Base-by-base conservation (phyloP, 2,888 invertebrate species). In the Ommatoiulus sabulosus region DNA sequence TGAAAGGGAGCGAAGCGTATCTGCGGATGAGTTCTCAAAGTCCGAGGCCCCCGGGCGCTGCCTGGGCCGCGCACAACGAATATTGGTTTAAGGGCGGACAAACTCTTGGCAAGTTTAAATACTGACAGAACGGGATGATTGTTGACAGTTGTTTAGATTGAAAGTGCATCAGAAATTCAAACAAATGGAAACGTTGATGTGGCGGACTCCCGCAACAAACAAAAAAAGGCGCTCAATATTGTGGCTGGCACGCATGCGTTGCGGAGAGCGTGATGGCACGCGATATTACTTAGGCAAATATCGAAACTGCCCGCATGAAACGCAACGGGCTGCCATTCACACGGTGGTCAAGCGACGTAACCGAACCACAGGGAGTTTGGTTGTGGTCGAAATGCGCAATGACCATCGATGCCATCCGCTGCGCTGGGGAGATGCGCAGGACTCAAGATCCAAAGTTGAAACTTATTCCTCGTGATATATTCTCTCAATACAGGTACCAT, bases 141-240 rank as follows among this genome's bases (percentile, higher is more conserved):
- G n/a, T 63, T 63, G 63, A 63, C 63, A 63, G 63, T 63, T 63
- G 63, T 63, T 63, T 17, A 17, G n/a, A 15, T 63, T n/a, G 63
- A 63, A 63, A 63, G n/a, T n/a, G n/a, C 63, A 63, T 17, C n/a
- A n/a, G 63, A 63, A n/a, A 63, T 63, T 63, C 63, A 63, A 63
- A n/a, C 63, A 63, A 63, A 63, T 63, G 63, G 15, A 63, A 63
- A 63, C n/a, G 63, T 63, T 63, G n/a, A 63, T 63, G 63, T 63
- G 12, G 63, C 17, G 17, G 52, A 15, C 52, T 15, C n/a, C n/a
- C n/a, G n/a, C n/a, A n/a, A n/a, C n/a, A n/a, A 52, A 15, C 2
- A 52, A 52, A 52, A 7, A 52, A 52, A 15, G 52, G 52, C 52
- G 10, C 52, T 52, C 10, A 10, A 46, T 46, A 46, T 46, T 46